A percentile compares a stretch with the other conserved stretches of the same genome.
phyloP scores from a whole-genome alignment of 1,140 invertebrate genomes.

The Aphaenogaster ashmeadi region DNA sequence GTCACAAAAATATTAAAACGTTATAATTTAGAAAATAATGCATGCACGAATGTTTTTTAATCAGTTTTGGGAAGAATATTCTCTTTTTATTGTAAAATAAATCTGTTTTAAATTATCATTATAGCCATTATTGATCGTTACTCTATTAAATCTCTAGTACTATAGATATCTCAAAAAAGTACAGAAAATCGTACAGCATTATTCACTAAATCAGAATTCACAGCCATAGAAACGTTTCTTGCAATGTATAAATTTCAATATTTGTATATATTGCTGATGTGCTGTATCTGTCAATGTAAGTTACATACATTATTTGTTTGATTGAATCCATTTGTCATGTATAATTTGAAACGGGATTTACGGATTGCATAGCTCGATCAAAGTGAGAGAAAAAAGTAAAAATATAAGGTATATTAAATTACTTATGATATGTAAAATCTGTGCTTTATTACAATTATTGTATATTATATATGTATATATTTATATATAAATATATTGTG shows the following conservation, averaged over 20 bases:
- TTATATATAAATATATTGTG: not conserved
- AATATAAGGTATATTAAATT: constrained; percentile 59
- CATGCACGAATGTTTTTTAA: not conserved
- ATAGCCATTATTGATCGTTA: not conserved
- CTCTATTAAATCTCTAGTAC: not conserved
- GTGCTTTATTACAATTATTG: constrained; percentile 66
- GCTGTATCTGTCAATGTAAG: not conserved
- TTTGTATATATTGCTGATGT: not conserved
- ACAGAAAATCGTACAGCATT: not conserved
- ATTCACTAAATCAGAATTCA: constrained; percentile 33
- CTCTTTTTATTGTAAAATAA: constrained; percentile 1
- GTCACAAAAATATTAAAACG: constrained; percentile 5
- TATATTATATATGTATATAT: constrained; percentile 29
- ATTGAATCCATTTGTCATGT: not conserved
- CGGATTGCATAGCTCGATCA: not conserved
- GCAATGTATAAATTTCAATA: not conserved
- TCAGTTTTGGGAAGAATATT: not conserved
- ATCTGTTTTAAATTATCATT: not conserved
- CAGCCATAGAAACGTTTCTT: constrained; percentile 13
- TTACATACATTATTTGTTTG: not conserved
- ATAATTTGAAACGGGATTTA: not conserved
- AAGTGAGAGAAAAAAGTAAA: constrained; percentile 31
- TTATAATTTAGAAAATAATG: constrained; percentile 24
- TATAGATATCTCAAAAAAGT: constrained; percentile 6
- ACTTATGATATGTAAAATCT: constrained; percentile 60